Conservation (phyloP, 2,888 invertebrate genomes). For the Sinodicranocentrus sp. region DNA sequence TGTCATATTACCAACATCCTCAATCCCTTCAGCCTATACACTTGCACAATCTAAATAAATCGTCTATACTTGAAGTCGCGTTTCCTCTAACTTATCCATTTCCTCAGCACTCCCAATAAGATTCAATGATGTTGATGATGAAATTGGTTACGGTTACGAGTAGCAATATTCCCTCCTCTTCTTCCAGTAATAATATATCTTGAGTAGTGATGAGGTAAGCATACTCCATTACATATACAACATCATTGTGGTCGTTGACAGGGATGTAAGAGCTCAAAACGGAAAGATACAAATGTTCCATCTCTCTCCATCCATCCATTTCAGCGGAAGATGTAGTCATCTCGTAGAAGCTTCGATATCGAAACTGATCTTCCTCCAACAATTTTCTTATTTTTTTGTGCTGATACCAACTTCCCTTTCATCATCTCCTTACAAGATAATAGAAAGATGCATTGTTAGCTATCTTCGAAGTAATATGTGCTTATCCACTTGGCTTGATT, state of each 20-base stretch:
- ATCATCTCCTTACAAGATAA: conserved; percentile 10
- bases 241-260: conserved; percentile 36
- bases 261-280: conserved; percentile 28
- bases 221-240: neutral
- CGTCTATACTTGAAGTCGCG: no score
- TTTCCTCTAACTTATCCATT: no score
- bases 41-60: no score
- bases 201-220: conserved; percentile 9
- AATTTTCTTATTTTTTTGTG: conserved; percentile 20
- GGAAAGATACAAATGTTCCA: conserved; percentile 46
- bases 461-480: conserved; percentile 47
- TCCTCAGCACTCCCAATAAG: no score
- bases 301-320: conserved; percentile 30
- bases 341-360: conserved; percentile 12
- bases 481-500: conserved; percentile 66
- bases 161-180: no score
- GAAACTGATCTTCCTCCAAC: conserved; percentile 7
- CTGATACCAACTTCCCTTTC: conserved; percentile 28
- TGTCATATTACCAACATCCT: no score
- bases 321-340: conserved; percentile 5
- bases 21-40: no score
- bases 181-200: conserved; percentile 19
- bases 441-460: conserved; percentile 3
- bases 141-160: conserved; percentile 62
- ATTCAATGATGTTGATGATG: conserved; percentile 59